Evolutionary conservation across 2,888 invertebrate genomes (phyloP), one percentile per base, ranked within the genome.

Genomic region (Melanargia galathea): DNA sequence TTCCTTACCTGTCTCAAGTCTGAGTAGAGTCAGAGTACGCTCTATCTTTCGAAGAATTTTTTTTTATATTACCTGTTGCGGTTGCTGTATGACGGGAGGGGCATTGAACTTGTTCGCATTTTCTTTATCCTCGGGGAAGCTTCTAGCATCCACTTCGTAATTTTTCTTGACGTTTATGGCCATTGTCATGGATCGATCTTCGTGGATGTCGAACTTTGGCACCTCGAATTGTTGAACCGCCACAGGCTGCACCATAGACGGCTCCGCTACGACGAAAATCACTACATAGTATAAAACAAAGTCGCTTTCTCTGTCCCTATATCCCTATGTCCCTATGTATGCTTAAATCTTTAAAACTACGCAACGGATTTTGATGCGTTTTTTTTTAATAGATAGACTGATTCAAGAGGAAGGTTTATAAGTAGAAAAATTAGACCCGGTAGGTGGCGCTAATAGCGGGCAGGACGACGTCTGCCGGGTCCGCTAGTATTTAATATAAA

Each of bases 161-260:
- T 83, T 86, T 70, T 86, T 90, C 72, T 90, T 90, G 0, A 78
- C 81, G 66, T 87, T 87, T 2, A 90, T 75, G 1, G 90, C 89
- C 86, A 92, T 87, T 18, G 92, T 92, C 64, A 92, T 86, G 10
- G 92, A 89, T 61, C 85, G 79, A 64, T 92, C 92, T 70, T 92
- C 92, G 48, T 92, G 92, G 52, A 92, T 92, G 58, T 92, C 90
- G 64, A 92, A 92, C 69, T 87, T 86, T 5, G 84, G 84, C 16
- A 87, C 83, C 60, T 90, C 89, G 71, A 83, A 88, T 69, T 89
- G 90, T 72, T 86, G 88, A 20, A 87, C 81, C 22, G 87, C 86
- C 20, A 33, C 33, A 43, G 89, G 88, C 67, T 89, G 90, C 4
- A 90, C 87, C 76, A 91, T 87, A 35, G 91, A 81, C 18, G 87